A percentile compares a stretch with the other conserved stretches of the same genome.
Conservation (phyloP, 2,797 vertebrate species). For the Nothura maculosa region DNA sequence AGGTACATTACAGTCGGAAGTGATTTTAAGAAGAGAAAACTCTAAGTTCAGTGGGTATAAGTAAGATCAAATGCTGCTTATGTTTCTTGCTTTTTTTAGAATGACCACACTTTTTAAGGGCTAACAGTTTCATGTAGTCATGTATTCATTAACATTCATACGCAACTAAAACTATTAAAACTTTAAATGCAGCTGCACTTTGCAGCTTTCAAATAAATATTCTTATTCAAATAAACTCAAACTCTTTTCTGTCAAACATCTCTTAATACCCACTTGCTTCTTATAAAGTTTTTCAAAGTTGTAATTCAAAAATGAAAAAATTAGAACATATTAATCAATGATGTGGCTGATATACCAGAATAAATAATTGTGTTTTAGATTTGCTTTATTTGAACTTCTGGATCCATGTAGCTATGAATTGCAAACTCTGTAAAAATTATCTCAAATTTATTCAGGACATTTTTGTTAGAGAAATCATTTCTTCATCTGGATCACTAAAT, state of each 20-base stretch:
- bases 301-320: not conserved
- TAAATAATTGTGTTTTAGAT: not conserved
- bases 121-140: not conserved
- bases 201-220: not conserved
- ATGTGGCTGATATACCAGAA: not conserved
- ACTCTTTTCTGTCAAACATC: not conserved
- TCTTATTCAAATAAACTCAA: not conserved
- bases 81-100: not conserved
- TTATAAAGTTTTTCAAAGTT: not conserved
- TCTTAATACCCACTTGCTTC: not conserved
- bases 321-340: not conserved
- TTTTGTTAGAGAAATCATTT: not conserved
- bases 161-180: not conserved
- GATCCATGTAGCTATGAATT: not conserved
- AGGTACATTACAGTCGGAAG: not conserved
- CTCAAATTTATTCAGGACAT: not conserved
- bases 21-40: not conserved
- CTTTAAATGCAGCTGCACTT: rapidly evolving
- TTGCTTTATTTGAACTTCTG: not conserved
- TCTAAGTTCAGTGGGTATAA: not conserved
- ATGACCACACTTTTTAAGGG: not conserved
- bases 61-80: not conserved
- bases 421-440: too few species aligned
- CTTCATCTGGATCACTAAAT: not conserved
- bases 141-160: not conserved